phyloP scores from a whole-genome alignment of 92 coral and sea anemone species.

The Scolanthus callimorphus region DNA sequence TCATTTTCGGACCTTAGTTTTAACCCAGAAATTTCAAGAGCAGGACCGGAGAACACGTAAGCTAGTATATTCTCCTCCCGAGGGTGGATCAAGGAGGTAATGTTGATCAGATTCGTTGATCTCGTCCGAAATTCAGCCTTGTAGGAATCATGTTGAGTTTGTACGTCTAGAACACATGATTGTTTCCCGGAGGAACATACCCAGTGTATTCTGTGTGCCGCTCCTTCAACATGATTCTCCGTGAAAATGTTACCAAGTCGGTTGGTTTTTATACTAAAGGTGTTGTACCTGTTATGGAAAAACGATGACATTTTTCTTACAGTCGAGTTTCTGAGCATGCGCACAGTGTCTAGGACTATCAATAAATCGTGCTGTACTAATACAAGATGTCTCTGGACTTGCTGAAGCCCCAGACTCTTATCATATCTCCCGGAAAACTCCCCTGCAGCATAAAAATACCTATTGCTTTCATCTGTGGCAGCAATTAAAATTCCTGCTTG shows the following conservation, averaged over 20 bases:
- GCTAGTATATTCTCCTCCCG: conserved; percentile 28
- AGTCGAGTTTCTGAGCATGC: conserved; percentile 21
- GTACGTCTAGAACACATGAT: conserved; percentile 12
- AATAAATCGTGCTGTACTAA: conserved; percentile 51
- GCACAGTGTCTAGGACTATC: conserved; percentile 63
- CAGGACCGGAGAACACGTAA: conserved; percentile 53
- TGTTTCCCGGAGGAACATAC: conserved; percentile 12
- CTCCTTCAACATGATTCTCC: conserved; percentile 23
- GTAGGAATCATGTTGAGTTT: conserved; percentile 11
- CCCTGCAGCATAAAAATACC: conserved; percentile 63
- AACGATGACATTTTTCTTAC: conserved; percentile 65
- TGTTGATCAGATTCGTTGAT: conserved; percentile 57
- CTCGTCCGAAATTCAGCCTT: conserved; percentile 32
- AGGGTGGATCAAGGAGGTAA: conserved; percentile 25
- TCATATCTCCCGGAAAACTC: conserved; percentile 72
- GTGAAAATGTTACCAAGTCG: conserved; percentile 16
- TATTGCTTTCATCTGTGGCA: conserved; percentile 26
- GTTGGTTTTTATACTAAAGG: conserved; percentile 25
- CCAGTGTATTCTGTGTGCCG: conserved; percentile 30
- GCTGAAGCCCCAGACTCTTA: conserved; percentile 38
- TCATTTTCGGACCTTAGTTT: neutral
- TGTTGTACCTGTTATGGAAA: conserved; percentile 66
- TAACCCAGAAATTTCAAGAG: conserved; percentile 1
- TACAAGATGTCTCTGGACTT: conserved; percentile 56
- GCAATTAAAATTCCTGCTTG: conserved; percentile 62